A percentile compares a stretch with the other conserved stretches of the same genome.
Evolutionary conservation across 2,113 vertebrate genomes (phyloP).

Genomic region (Chamaea fasciata): DNA sequence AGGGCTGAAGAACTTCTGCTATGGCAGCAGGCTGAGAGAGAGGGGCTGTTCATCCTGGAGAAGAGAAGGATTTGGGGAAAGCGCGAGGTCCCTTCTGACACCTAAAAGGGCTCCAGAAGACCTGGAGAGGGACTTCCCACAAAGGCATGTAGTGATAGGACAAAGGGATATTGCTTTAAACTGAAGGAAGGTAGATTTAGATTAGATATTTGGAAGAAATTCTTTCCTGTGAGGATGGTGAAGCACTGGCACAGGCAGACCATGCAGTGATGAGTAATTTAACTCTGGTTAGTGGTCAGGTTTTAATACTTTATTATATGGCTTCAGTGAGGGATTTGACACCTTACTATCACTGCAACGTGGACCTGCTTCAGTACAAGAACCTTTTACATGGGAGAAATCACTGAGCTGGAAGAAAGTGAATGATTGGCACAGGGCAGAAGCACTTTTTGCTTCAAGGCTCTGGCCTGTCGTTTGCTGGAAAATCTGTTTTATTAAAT

Average conservation of each 20-base stretch:
- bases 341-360: neutral
- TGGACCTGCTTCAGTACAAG: neutral
- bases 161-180: neutral
- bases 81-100: neutral
- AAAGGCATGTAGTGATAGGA: neutral
- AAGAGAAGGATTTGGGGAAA: neutral
- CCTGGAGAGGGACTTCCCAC: neutral
- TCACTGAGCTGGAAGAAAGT: constrained; percentile 41
- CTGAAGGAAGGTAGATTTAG: neutral
- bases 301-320: neutral
- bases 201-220: neutral
- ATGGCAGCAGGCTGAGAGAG: neutral
- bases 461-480: constrained; percentile 41
- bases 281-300: neutral
- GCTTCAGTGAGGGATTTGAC: neutral
- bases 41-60: neutral
- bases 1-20: neutral
- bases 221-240: neutral
- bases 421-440: constrained; percentile 57
- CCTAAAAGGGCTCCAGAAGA: neutral
- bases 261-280: neutral
- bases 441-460: constrained; percentile 61
- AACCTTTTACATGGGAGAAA: constrained; percentile 18
- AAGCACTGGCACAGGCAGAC: neutral
- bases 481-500: constrained; percentile 67